A percentile compares a stretch with the other conserved stretches of the same genome.
phyloP scores from a whole-genome alignment of 2,888 invertebrate genomes.

The Thecocarcelia acutangulata region DNA sequence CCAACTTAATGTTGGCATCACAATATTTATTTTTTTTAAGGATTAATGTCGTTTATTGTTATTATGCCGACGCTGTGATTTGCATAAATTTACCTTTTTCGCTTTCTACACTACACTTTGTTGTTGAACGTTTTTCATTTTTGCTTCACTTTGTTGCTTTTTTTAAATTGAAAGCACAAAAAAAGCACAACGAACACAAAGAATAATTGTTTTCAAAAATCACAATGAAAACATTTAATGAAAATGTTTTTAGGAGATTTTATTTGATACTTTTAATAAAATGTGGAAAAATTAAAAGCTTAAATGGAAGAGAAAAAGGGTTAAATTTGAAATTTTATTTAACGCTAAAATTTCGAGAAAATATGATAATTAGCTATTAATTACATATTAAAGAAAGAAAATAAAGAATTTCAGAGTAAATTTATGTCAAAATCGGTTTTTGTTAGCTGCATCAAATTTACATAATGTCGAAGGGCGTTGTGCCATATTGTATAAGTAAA shows the following conservation, averaged over 20 bases:
- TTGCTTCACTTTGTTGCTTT: constrained; percentile 22
- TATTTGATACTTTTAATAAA: constrained; percentile 23
- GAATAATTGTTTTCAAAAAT: constrained; percentile 30
- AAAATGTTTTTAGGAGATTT: constrained; percentile 31
- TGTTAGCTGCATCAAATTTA: no score
- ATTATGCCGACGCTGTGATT: constrained; percentile 70
- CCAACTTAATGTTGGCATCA: constrained; percentile 14
- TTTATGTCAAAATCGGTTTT: no score
- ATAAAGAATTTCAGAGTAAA: no score
- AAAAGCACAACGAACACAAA: constrained; percentile 13
- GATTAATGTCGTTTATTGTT: constrained; percentile 72
- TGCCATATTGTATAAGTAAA: no score
- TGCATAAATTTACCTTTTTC: constrained; percentile 70
- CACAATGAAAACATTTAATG: constrained; percentile 11
- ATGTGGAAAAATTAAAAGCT: background rate
- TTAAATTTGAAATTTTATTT: background rate
- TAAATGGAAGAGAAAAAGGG: background rate
- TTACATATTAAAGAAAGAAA: no score
- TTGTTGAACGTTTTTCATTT: constrained; percentile 32
- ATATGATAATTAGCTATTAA: no score
- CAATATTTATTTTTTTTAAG: constrained; percentile 70
- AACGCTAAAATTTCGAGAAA: background rate
- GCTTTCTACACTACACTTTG: background rate
- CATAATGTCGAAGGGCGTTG: no score
- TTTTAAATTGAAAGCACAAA: constrained; percentile 18